Evolutionary conservation across 2,113 vertebrate species (phyloP).

Genomic region (Sinocyclocheilus rhinocerous): DNA sequence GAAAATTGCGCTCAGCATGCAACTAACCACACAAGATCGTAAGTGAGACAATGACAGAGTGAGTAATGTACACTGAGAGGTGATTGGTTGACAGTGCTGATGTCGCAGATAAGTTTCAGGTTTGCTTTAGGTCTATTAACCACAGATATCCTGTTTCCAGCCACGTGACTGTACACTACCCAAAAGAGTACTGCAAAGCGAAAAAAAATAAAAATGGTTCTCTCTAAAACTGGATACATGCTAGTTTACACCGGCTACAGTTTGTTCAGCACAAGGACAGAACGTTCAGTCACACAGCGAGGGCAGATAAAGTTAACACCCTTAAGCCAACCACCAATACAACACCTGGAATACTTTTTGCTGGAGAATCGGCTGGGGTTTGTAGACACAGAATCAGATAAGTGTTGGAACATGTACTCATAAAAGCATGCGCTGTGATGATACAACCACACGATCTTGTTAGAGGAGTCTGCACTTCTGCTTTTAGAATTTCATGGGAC

Average conservation of each 20-base stretch:
- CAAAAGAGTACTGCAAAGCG: not conserved
- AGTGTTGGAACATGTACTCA: not conserved
- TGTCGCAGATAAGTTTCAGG: constrained; percentile 69
- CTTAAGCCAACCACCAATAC: not conserved
- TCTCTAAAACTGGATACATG: constrained; percentile 1
- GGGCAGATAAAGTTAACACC: constrained; percentile 43
- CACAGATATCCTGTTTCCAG: constrained; percentile 86
- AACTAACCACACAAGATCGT: constrained; percentile 64
- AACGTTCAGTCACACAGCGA: constrained; percentile 44
- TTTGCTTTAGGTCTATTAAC: constrained; percentile 76
- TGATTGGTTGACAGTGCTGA: constrained; percentile 71
- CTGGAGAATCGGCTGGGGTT: not conserved
- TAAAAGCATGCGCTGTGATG: not conserved
- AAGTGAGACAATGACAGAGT: constrained; percentile 63
- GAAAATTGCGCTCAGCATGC: constrained; percentile 63
- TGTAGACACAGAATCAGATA: constrained; percentile 23
- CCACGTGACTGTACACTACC: constrained; percentile 69
- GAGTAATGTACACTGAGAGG: constrained; percentile 66
- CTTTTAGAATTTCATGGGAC: not conserved
- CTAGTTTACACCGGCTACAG: constrained; percentile 28
- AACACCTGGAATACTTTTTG: constrained; percentile 4
- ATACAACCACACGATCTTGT: not conserved
- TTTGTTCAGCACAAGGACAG: constrained; percentile 52
- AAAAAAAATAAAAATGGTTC: not conserved
- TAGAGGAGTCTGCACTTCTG: constrained; percentile 60